phyloP scores from a whole-genome alignment of 2,888 invertebrate genomes.

The Disparrhopalites patrizii region DNA sequence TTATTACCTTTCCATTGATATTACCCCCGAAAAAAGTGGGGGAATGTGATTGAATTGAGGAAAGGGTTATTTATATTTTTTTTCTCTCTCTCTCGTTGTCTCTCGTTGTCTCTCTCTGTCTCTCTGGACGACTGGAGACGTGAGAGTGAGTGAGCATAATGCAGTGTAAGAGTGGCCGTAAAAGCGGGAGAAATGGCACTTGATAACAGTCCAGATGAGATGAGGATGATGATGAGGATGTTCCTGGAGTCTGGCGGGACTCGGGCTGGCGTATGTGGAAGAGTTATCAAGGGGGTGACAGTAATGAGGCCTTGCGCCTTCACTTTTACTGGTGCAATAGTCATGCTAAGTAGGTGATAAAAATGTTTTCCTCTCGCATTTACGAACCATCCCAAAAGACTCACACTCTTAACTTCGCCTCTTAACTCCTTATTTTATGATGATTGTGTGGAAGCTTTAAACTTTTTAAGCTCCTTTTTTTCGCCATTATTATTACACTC shows the following conservation, averaged over 20 bases:
- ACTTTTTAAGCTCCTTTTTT: background rate
- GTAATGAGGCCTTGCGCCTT: slow-evolving; percentile 41
- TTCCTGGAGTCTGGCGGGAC: background rate
- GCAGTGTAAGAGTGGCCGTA: background rate
- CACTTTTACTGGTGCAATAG: slow-evolving; percentile 33
- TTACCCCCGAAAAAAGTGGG: no score
- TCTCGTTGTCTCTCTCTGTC: no score
- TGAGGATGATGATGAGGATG: slow-evolving; percentile 1
- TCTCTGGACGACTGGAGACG: no score
- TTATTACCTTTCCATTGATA: no score
- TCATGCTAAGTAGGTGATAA: slow-evolving; percentile 43
- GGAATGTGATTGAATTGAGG: no score
- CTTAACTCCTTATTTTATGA: slow-evolving; percentile 23
- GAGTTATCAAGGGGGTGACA: slow-evolving; percentile 23
- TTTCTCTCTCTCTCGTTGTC: no score
- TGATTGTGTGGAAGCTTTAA: slow-evolving; percentile 27
- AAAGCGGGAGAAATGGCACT: slow-evolving; percentile 7
- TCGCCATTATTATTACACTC: slow-evolving; percentile 1
- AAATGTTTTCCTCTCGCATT: slow-evolving; percentile 38
- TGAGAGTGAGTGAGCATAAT: slow-evolving; percentile 2
- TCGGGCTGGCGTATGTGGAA: no score
- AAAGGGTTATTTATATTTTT: no score
- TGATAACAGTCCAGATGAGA: slow-evolving; percentile 8
- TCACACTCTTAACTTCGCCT: background rate
- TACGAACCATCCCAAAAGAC: slow-evolving; percentile 20